Percentiles rank a stretch among this genome's conserved stretches.
These are phyloP conservation scores for Paramisgurnus dabryanus DNA, from an alignment of 2,113 vertebrate species.

Conservation along the genomic window DNA sequence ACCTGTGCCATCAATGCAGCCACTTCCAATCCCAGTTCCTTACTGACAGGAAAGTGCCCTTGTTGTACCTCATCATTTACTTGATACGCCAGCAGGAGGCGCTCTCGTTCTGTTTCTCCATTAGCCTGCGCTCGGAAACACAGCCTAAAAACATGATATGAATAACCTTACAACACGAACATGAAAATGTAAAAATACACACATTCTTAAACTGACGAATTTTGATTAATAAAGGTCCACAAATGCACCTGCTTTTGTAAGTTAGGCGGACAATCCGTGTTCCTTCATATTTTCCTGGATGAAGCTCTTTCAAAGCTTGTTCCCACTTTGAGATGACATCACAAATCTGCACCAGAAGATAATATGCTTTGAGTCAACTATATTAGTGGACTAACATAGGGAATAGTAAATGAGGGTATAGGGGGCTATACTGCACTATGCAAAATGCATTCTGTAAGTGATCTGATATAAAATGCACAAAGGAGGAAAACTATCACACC, in stretches of 20 bases:
- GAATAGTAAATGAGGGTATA: too few species aligned
- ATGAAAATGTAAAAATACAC: background rate
- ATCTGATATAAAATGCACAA: too few species aligned
- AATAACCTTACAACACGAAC: slow-evolving; percentile 9
- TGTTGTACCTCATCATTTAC: slow-evolving; percentile 82
- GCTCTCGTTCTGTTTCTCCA: slow-evolving; percentile 85
- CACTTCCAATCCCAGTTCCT: slow-evolving; percentile 87
- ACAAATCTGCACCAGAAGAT: slow-evolving; percentile 77
- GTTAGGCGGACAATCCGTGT: slow-evolving; percentile 85
- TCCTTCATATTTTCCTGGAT: slow-evolving; percentile 87
- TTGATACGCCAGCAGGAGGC: slow-evolving; percentile 86
- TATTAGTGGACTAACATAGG: too few species aligned
- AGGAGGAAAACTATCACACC: background rate
- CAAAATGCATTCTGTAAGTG: too few species aligned
- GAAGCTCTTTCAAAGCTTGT: slow-evolving; percentile 85
- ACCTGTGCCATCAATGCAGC: slow-evolving; percentile 89
- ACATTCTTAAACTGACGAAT: too few species aligned
- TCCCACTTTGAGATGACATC: slow-evolving; percentile 93
- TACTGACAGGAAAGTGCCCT: slow-evolving; percentile 87
- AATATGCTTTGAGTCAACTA: background rate
- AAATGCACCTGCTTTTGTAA: slow-evolving; percentile 84
- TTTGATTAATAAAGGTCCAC: too few species aligned
- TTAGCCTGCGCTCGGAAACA: slow-evolving; percentile 84
- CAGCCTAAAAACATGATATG: slow-evolving; percentile 65
- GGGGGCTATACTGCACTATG: too few species aligned